Percentiles rank a stretch among this genome's conserved stretches.
These are phyloP conservation scores for Eurypyga helias DNA, from an alignment of 2,113 vertebrate genomes.

Conservation along the genomic window DNA sequence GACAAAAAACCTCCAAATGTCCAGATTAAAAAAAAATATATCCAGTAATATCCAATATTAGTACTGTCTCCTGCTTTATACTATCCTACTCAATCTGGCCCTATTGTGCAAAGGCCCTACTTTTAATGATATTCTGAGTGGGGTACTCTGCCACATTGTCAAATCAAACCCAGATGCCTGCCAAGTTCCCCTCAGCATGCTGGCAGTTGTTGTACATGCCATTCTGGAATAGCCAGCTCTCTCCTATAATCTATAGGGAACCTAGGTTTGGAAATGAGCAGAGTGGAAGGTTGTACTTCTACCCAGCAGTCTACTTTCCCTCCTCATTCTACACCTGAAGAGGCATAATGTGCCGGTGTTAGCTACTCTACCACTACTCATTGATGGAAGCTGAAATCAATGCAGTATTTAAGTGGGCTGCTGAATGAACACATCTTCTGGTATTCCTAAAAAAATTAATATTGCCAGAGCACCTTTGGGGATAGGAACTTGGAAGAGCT, in stretches of 20 bases:
- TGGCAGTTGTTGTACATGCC: neutral
- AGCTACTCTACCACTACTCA: neutral
- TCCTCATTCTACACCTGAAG: neutral
- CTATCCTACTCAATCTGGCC: accelerated
- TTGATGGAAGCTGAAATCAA: neutral
- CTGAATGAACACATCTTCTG: neutral
- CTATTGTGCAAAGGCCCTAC: neutral
- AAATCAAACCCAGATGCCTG: neutral
- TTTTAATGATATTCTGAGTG: neutral
- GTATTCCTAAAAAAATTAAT: neutral
- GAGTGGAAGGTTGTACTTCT: neutral
- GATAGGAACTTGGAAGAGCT: neutral
- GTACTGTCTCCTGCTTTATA: neutral
- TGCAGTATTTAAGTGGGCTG: neutral
- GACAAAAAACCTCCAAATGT: neutral
- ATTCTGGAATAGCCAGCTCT: neutral
- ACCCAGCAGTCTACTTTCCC: neutral
- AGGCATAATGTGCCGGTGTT: neutral
- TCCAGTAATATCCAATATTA: neutral
- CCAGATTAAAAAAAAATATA: no score
- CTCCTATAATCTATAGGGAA: neutral
- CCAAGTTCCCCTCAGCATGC: neutral
- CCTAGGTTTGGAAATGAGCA: neutral
- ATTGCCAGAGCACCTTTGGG: neutral
- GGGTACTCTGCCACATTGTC: neutral